phyloP scores from a whole-genome alignment of 2,797 vertebrate genomes.

The Prunella strophiata region DNA sequence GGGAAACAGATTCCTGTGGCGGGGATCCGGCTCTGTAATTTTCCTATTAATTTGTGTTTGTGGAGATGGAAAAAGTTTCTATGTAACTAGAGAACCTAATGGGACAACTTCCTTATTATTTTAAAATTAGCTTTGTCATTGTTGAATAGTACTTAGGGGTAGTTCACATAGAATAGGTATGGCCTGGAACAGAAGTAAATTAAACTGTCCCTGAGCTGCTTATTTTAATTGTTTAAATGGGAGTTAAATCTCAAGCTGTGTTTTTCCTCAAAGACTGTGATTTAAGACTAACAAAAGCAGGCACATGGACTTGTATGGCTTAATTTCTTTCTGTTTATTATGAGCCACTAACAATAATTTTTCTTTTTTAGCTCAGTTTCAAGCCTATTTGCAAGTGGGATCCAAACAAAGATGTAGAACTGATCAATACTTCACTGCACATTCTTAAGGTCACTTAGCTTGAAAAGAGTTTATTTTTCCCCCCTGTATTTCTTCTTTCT shows the following conservation, averaged over 20 bases:
- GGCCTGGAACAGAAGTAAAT: neutral
- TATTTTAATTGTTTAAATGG: neutral
- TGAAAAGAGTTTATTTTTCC: neutral
- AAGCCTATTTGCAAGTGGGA: neutral
- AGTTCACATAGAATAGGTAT: neutral
- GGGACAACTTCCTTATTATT: neutral
- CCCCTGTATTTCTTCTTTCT: neutral
- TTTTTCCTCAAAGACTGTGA: neutral
- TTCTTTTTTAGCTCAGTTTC: neutral
- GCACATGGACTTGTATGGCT: neutral
- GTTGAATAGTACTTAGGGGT: neutral
- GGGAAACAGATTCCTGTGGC: neutral
- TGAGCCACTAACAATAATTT: neutral
- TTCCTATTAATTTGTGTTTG: slow-evolving; percentile 7
- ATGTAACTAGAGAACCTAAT: neutral
- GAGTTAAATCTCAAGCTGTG: neutral
- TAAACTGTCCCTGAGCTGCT: neutral
- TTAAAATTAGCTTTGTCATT: neutral
- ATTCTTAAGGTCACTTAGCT: neutral
- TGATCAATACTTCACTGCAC: neutral
- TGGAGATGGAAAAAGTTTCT: neutral
- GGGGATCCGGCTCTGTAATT: neutral
- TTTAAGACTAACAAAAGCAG: neutral
- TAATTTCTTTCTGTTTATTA: neutral
- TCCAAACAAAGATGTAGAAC: neutral